Conservation (phyloP, 2,797 vertebrate species). For the Gouania willdenowi region DNA sequence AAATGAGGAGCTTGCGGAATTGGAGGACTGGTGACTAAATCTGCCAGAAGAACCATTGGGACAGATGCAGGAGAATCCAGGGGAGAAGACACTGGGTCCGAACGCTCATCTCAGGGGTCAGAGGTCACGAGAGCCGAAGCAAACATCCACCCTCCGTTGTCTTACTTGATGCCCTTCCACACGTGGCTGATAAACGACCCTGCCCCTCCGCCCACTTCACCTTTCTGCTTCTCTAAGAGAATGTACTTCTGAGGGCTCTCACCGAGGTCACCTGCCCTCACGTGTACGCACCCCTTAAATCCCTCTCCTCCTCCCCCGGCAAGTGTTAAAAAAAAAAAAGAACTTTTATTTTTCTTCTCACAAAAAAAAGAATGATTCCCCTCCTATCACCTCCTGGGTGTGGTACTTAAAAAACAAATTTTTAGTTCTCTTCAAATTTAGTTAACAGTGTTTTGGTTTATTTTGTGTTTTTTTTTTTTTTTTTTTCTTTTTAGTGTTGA, state of each 20-base stretch:
- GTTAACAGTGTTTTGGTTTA: slow-evolving; percentile 20
- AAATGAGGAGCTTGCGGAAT: slow-evolving; percentile 76
- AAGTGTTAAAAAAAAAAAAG: slow-evolving; percentile 33
- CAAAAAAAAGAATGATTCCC: slow-evolving; percentile 51
- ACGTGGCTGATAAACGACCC: slow-evolving; percentile 68
- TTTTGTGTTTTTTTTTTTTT: slow-evolving; percentile 8
- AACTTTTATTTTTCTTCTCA: slow-evolving; percentile 41
- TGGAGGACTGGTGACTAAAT: slow-evolving; percentile 56
- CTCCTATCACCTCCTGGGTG: slow-evolving; percentile 61
- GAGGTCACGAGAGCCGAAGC: slow-evolving; percentile 48
- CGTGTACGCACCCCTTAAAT: slow-evolving; percentile 43
- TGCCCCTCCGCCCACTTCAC: slow-evolving; percentile 77
- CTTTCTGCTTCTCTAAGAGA: slow-evolving; percentile 87
- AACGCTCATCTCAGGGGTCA: slow-evolving; percentile 66
- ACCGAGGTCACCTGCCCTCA: slow-evolving; percentile 73
- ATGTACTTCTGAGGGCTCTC: slow-evolving; percentile 90
- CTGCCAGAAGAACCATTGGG: slow-evolving; percentile 76
- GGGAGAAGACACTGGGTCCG: slow-evolving; percentile 50
- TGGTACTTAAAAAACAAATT: slow-evolving; percentile 57
- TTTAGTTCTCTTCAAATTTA: slow-evolving; percentile 61
- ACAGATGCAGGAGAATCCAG: slow-evolving; percentile 52
- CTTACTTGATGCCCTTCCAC: slow-evolving; percentile 61
- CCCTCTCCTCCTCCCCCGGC: slow-evolving; percentile 33
- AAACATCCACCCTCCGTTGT: slow-evolving; percentile 52
- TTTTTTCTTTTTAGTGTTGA: slow-evolving; percentile 61